Evolutionary conservation across 1,140 invertebrate species (phyloP), one percentile per base, ranked within the genome.

Genomic region (Pseudomyrmex cubaensis): DNA sequence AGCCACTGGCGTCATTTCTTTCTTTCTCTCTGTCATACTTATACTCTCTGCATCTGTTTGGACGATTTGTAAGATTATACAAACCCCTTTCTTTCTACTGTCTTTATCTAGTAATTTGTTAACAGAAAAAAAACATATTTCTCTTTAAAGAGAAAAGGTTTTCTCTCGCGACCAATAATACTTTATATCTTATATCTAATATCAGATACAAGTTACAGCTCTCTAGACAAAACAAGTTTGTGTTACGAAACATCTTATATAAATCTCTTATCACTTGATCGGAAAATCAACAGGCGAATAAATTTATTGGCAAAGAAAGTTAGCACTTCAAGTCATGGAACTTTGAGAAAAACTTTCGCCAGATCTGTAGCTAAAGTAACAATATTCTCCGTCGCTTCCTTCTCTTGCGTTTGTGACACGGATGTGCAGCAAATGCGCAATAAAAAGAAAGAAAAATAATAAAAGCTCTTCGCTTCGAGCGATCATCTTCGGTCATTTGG

Each of bases 401-500:
- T 67, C 54, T 67, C 9, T n/a, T 35, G 63, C 48, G 46, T 57
- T 69, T 56, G 13, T 63, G 75, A 84, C 67, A 50, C 50, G 46
- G 57, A 46, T 75, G 82, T n/a, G 64, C 70, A 80, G 56, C 78
- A 54, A 77, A 61, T 75, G 80, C 50, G 74, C n/a, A 22, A 86
- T 8, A n/a, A 64, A 77, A 35, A 70, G 22, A 22, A 59, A 46
- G 1, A 54, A 20, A 50, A 63, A 13, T 22, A 46, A 54, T 59
- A 50, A 56, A 63, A 80, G 78, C 82, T 84, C 83, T 82, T 57
- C 48, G 20, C 46, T 22, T 62, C 50, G 59, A 59, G 56, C 82
- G 64, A 80, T 82, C 84, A 89, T 89, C 84, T 84, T 77, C 63
- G 83, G 77, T 85, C 86, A 86, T 90, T 89, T 88, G 84, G 89